These are phyloP conservation scores for Geothlypis trichas DNA, from an alignment of 2,113 vertebrate genomes.

Conservation along the genomic window DNA sequence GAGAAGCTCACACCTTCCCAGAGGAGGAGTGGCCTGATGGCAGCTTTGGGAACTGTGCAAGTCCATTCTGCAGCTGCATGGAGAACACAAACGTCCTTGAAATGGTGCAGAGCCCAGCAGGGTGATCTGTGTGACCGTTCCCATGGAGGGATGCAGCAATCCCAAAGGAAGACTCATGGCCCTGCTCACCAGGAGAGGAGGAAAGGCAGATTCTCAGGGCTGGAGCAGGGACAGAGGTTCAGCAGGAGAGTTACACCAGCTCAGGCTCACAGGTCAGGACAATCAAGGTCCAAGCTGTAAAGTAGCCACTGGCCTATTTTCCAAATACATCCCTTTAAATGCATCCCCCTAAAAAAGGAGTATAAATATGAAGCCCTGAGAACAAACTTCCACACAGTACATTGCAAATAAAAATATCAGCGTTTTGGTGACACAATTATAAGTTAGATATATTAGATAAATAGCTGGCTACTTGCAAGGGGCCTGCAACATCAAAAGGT, in stretches of 20 bases:
- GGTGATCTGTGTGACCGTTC: background rate
- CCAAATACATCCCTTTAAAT: background rate
- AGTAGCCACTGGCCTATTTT: too few species aligned
- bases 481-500: too few species aligned
- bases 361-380: too few species aligned
- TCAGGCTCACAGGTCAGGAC: background rate
- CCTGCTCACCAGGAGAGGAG: background rate
- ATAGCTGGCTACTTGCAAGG: too few species aligned
- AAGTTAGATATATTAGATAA: too few species aligned
- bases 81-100: background rate
- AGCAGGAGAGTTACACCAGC: background rate
- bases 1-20: background rate
- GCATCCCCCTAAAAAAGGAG: background rate
- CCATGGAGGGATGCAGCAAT: background rate
- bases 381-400: too few species aligned
- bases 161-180: background rate
- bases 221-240: background rate
- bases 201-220: background rate
- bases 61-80: background rate
- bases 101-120: accelerated
- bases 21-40: background rate
- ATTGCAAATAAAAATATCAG: too few species aligned
- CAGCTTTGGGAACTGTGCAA: background rate
- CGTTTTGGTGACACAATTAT: too few species aligned
- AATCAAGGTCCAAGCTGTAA: background rate